phyloP scores from a whole-genome alignment of 1,140 invertebrate species.

The Drosophila willistoni region DNA sequence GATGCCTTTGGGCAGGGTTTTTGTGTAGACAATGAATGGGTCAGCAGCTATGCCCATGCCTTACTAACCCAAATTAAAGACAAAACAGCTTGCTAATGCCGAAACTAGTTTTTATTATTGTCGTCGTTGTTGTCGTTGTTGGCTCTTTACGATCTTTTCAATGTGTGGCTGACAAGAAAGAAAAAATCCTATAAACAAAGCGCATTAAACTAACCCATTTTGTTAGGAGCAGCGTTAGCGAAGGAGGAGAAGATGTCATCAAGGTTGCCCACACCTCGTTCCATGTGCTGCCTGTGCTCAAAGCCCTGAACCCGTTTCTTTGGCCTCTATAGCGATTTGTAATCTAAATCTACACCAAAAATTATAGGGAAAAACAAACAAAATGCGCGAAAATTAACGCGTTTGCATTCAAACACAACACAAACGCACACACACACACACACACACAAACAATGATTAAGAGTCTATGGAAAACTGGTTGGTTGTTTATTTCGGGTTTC shows the following conservation, averaged over 20 bases:
- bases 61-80: slow-evolving; percentile 72
- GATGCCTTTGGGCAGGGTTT: slow-evolving; percentile 11
- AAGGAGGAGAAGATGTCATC: slow-evolving; percentile 35
- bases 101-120: slow-evolving; percentile 70
- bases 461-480: slow-evolving; percentile 22
- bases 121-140: slow-evolving; percentile 13
- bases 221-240: slow-evolving; percentile 19
- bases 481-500: background rate
- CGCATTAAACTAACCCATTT: slow-evolving; percentile 45
- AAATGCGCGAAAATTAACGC: slow-evolving; percentile 62
- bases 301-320: slow-evolving; percentile 3
- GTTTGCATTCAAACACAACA: slow-evolving; percentile 20
- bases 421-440: background rate
- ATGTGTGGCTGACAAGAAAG: slow-evolving; percentile 10
- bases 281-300: slow-evolving; percentile 8
- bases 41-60: slow-evolving; percentile 30
- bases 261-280: slow-evolving; percentile 49
- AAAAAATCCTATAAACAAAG: slow-evolving; percentile 61
- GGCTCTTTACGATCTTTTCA: slow-evolving; percentile 44
- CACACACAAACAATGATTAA: slow-evolving; percentile 28
- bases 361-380: slow-evolving; percentile 56
- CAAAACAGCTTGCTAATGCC: slow-evolving; percentile 57
- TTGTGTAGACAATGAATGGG: background rate
- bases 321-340: slow-evolving; percentile 28
- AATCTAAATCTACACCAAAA: slow-evolving; percentile 45